Base-by-base conservation (phyloP, 2,797 vertebrate genomes). In the Simalia tracyae region DNA sequence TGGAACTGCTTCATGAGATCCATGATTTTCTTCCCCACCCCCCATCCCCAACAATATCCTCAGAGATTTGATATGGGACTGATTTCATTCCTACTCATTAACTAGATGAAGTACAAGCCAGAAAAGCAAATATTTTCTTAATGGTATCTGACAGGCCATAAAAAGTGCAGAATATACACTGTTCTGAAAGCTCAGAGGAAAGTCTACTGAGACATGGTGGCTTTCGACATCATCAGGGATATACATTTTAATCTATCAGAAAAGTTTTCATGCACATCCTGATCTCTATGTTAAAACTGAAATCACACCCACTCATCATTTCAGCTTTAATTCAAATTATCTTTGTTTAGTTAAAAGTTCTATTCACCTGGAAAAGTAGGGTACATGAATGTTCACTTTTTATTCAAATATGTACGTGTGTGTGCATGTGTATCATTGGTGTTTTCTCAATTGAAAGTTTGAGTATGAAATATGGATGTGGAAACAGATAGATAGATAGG, bases 41-140 rank as follows among this genome's bases (percentile, higher is more conserved):
- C 2, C 3, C 19, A 24, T 12, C 4, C 4, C n/a, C 17, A 64
- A 56, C 4, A n/a, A 84, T 54, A n/a, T 89, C 36, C 26, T 15
- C 60, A 91, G 63, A 86, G 50, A 2, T 9, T 42, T 4, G 1
- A 66, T 89, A 93, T 36, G 57, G 60, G 93, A 87, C 72, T 81
- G 88, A 66, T 72, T 91, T 93, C 72, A 92, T 68, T 36, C n/a
- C 63, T 31, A 88, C 57, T 84, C 76, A 89, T 86, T 84, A 61
- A 81, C 87, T 66, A 92, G 87, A 91, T 76, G 63, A 94, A 93
- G 87, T 31, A 68, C 68, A 57, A 92, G 28, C 63, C 91, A 92
- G 46, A 90, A 96, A 95, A 93, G 84, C 36, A 94, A 95, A 92
- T 64, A 68, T 4, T 86, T 89, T 86, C 5, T 0, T 93, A 93